A percentile compares a stretch with the other conserved stretches of the same genome.
Conservation (phyloP, 1,140 invertebrate species). For the Magallana gigas region DNA sequence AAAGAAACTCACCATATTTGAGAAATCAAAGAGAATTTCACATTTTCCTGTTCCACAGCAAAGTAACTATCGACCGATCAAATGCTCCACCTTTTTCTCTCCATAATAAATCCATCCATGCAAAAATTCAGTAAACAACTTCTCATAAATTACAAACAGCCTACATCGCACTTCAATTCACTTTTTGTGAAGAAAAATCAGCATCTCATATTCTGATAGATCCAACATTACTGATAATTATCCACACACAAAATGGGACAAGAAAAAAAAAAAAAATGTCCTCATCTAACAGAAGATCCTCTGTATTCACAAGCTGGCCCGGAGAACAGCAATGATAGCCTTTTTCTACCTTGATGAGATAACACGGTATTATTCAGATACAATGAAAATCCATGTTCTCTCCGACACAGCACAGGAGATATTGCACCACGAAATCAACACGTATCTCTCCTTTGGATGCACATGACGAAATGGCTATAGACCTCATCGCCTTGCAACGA, state of each 20-base stretch:
- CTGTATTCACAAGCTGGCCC: background rate
- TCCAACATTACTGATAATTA: background rate
- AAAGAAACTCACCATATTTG: conserved; percentile 23
- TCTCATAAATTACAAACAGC: background rate
- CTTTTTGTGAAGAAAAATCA: background rate
- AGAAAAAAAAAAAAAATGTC: background rate
- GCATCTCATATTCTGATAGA: background rate
- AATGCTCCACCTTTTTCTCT: background rate
- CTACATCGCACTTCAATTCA: background rate
- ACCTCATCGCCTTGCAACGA: conserved; percentile 4
- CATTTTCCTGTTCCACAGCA: background rate
- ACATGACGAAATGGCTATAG: conserved; percentile 37
- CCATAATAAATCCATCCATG: background rate
- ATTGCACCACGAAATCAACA: conserved; percentile 35
- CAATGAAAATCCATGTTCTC: conserved; percentile 7
- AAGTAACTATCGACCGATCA: background rate
- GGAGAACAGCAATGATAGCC: background rate
- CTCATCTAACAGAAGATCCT: background rate
- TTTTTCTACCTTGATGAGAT: conserved; percentile 25
- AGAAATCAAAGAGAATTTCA: background rate
- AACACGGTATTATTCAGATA: conserved; percentile 25
- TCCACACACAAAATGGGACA: background rate
- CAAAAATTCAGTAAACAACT: conserved; percentile 18
- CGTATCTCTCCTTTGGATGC: conserved; percentile 32
- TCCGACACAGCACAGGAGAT: background rate